phyloP scores from a whole-genome alignment of 2,797 vertebrate species.

The Pseudotriccus pelzelni region DNA sequence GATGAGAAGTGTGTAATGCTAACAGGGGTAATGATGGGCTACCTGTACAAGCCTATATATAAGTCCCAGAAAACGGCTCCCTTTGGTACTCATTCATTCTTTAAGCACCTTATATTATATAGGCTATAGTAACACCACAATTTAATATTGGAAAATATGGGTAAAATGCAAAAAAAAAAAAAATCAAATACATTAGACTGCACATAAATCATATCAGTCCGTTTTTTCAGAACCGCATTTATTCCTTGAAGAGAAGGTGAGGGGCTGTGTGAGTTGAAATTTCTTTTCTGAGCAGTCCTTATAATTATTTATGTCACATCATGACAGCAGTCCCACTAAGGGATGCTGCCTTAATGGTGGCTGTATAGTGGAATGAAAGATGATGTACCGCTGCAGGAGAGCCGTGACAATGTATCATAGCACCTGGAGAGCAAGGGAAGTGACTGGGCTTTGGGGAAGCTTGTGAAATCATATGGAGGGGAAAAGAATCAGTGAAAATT shows the following conservation, averaged over 20 bases:
- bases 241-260: background rate
- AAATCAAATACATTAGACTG: background rate
- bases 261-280: background rate
- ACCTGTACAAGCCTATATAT: background rate
- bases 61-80: background rate
- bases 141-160: background rate
- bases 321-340: background rate
- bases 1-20: background rate
- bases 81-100: slow-evolving; percentile 7
- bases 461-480: background rate
- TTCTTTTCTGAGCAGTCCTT: background rate
- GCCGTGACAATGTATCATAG: background rate
- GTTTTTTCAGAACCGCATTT: background rate
- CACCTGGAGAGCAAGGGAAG: background rate
- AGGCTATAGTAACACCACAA: background rate
- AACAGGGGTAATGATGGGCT: slow-evolving; percentile 7
- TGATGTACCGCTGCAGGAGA: background rate
- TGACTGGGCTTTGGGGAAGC: background rate
- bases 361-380: background rate
- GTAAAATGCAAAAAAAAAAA: background rate
- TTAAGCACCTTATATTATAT: background rate
- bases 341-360: background rate
- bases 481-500: background rate
- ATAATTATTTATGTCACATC: slow-evolving; percentile 10
- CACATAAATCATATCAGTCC: background rate